These are phyloP conservation scores for Lepidochrysops patricia DNA, from an alignment of 2,888 invertebrate species.

Conservation along the genomic window DNA sequence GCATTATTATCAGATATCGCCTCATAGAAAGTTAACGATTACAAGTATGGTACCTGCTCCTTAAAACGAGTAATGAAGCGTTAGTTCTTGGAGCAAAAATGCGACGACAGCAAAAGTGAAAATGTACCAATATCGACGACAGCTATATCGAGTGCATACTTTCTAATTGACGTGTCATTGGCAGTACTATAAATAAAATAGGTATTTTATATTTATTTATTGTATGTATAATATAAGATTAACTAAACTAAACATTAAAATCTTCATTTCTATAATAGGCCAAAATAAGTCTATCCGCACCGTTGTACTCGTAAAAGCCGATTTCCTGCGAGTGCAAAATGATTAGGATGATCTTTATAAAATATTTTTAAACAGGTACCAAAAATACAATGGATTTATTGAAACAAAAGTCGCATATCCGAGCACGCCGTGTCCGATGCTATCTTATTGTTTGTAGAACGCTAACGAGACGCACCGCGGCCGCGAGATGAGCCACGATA, in stretches of 20 bases:
- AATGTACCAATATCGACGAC: conserved; percentile 24
- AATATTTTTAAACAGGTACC: no score
- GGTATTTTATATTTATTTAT: no score
- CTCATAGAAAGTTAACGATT: conserved; percentile 51
- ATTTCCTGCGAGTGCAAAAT: no score
- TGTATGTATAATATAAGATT: no score
- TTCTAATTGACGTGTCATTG: neutral
- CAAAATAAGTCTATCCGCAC: no score
- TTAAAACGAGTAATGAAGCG: conserved; percentile 53
- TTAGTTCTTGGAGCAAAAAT: conserved; percentile 18
- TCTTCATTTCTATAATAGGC: no score
- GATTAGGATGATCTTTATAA: no score
- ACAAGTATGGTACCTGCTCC: conserved; percentile 37
- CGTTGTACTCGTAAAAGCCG: no score
- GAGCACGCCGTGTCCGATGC: conserved; percentile 30
- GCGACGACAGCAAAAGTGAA: conserved; percentile 54
- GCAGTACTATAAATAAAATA: neutral
- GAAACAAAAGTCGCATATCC: neutral
- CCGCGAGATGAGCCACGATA: conserved; percentile 36
- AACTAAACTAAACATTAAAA: no score
- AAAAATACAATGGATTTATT: neutral
- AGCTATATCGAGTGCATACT: neutral
- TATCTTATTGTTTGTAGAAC: conserved; percentile 58
- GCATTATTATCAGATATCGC: conserved; percentile 26
- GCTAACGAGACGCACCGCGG: conserved; percentile 48